Base-by-base conservation (phyloP, 1,140 invertebrate genomes). In the Mamestra configurata region DNA sequence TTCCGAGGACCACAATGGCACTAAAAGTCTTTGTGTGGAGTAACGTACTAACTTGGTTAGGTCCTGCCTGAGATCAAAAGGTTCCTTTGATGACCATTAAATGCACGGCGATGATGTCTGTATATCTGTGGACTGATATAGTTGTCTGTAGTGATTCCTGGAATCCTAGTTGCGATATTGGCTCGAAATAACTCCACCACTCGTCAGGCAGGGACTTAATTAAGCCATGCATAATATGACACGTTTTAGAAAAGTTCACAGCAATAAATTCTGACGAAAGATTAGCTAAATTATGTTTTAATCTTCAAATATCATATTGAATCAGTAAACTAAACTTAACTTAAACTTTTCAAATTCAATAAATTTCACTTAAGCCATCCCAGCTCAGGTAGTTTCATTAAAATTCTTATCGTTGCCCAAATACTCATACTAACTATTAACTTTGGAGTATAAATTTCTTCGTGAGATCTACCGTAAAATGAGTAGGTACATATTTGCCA, bases 361-460 rank as follows among this genome's bases (percentile, higher is more conserved):
- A 71, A 53, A 71, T 53, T 53, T 18, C 13, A 71, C 37, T 68
- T 24, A 70, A 70, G 15, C 43, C 18, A 71, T 11, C 49, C 6
- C n/a, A 20, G 10, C n/a, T 40, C 24, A 51, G 40, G 40, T 70
- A 68, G 43, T 70, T 70, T 70, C 59, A 70, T 70, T 70, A 70
- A 70, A 68, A 68, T 24, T 20, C 68, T 71, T 71, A 71, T 71
- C 68, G 49, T 24, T 31, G 2, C 49, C 7, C 68, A 5, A 71
- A 49, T 51, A 31, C 64, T 49, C 43, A 31, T 18, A 6, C 13
- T 18, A 71, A 71, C 68, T 71, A 31, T 4, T 61, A 61, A 35
- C 27, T 35, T 61, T 10, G 8, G 13, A 31, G n/a, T 49, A 51
- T 53, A 53, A 71, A 35, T 40, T 40, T 31, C 24, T 53, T 3